Base-by-base conservation (phyloP, 1,140 invertebrate genomes). In the Leptonema lineaticorne region DNA sequence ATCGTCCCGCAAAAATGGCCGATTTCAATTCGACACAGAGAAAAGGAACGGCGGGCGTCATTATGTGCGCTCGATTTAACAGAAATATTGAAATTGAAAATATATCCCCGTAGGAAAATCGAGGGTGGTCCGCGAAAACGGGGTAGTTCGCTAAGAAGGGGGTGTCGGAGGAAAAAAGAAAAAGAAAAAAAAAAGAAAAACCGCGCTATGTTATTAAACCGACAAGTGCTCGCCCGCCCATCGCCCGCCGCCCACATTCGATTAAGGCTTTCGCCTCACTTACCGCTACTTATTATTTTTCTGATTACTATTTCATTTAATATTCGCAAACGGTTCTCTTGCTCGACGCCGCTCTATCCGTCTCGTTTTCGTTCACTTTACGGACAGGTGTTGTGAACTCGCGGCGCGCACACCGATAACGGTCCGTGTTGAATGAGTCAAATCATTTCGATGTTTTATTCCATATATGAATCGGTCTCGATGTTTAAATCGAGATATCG, bases 11-110 rank as follows among this genome's bases (percentile, higher is more conserved):
- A 18, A 8, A 6, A n/a, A 24, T 7, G n/a, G 24, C 20, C 50
- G 2, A 26, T 24, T 24, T 24, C 50, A 11, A 22, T 24, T 53
- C 20, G 18, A 7, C 28, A 29, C n/a, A 59, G 33, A 59, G 57
- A 30, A 37, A 37, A 14, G 57, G 57, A 33, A n/a, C n/a, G n/a
- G n/a, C n/a, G n/a, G 59, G 59, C 59, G 37, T 62, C 33, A 62
- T 62, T 62, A 62, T 62, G 37, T 62, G 29, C 59, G 59, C 59
- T 62, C 59, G 59, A 62, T 62, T 62, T 62, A 62, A 62, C 59
- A 62, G 33, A 62, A 62, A 62, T 62, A 62, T 62, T 62, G 59
- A 62, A 62, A 62, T 62, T 62, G 59, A 62, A 62, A 62, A 62
- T 62, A 62, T 62, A 62, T 62, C 37, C 37, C 59, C 16, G 37